Percentiles rank a stretch among this genome's conserved stretches.
Evolutionary conservation across 2,113 vertebrate genomes (phyloP).

Genomic region (Dinomys branickii): DNA sequence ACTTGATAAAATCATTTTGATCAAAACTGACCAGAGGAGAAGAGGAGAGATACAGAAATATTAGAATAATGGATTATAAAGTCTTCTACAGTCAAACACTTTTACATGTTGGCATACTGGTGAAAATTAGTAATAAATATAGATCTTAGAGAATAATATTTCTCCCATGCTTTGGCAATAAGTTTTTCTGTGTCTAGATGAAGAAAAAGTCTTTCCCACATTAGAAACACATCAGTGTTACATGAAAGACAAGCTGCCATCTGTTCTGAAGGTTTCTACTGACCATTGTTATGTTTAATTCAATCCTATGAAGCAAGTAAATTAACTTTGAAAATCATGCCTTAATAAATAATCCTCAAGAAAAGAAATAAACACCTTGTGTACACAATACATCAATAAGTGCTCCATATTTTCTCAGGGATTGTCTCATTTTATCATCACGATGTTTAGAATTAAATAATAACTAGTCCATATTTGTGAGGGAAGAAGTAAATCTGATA

Average conservation of each 20-base stretch:
- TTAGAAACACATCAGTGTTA: neutral
- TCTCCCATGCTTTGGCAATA: neutral
- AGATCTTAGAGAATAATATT: neutral
- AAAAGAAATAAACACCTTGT: neutral
- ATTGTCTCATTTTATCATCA: constrained; percentile 24
- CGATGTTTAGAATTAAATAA: neutral
- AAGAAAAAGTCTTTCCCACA: neutral
- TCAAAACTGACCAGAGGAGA: neutral
- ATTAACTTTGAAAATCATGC: neutral
- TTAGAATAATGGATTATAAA: neutral
- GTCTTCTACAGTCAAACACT: neutral
- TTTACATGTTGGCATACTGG: neutral
- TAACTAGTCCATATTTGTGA: neutral
- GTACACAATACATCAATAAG: neutral
- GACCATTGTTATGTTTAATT: neutral
- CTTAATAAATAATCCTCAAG: neutral
- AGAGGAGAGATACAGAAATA: neutral
- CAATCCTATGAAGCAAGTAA: neutral
- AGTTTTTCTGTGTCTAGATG: neutral
- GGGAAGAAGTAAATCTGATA: neutral
- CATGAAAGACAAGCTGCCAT: neutral
- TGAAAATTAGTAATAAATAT: neutral
- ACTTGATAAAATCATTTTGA: neutral
- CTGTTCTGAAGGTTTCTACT: neutral
- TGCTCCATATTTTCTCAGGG: neutral